Percentiles rank a stretch among this genome's conserved stretches.
Conservation (phyloP, 2,888 invertebrate genomes). For the Sphinx pinastri region DNA sequence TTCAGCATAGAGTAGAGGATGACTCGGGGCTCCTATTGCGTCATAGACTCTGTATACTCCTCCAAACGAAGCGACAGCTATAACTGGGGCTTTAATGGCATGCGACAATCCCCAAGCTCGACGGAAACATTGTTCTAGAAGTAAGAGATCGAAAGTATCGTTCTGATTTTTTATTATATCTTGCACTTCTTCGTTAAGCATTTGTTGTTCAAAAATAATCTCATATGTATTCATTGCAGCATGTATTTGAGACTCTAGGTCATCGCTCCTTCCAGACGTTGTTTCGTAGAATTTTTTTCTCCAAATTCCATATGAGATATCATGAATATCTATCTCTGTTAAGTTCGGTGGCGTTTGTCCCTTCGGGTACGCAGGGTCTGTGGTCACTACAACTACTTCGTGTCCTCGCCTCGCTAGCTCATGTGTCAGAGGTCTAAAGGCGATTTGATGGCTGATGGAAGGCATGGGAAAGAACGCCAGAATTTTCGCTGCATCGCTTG, state of each 20-base stretch:
- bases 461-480: slow-evolving; percentile 26
- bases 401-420: slow-evolving; percentile 63
- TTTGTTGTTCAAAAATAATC: not conserved
- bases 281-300: not conserved
- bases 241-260: not conserved
- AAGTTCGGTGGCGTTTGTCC: too few species aligned
- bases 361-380: slow-evolving; percentile 31
- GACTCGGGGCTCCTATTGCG: slow-evolving; percentile 47
- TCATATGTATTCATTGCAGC: not conserved
- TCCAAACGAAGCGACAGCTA: slow-evolving; percentile 51
- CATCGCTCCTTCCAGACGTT: not conserved
- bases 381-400: slow-evolving; percentile 55
- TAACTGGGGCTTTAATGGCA: slow-evolving; percentile 43
- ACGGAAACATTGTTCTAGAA: not conserved
- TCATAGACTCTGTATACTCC: slow-evolving; percentile 36
- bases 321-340: too few species aligned
- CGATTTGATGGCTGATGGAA: slow-evolving; percentile 41
- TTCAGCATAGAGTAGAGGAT: slow-evolving; percentile 52
- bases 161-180: not conserved
- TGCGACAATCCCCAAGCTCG: not conserved
- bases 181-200: not conserved
- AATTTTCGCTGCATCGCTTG: slow-evolving; percentile 4
- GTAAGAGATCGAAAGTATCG: not conserved
- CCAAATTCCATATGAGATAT: slow-evolving; percentile 41
- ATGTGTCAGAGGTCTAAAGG: slow-evolving; percentile 52